Base-by-base conservation (phyloP, 2,888 invertebrate genomes). In the Dusona sp. region DNA sequence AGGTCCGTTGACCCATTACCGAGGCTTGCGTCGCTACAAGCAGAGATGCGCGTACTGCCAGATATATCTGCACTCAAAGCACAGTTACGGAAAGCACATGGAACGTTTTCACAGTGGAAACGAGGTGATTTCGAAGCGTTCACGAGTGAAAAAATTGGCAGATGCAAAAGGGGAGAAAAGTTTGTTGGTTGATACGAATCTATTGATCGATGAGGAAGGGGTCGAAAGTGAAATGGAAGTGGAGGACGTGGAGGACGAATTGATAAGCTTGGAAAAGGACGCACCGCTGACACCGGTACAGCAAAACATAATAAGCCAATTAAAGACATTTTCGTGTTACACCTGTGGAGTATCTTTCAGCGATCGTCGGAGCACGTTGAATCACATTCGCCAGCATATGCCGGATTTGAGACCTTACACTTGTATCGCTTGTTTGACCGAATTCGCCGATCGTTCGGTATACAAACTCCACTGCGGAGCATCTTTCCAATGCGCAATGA, bases 401-500 rank as follows among this genome's bases (percentile, higher is more conserved):
- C 94, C 94, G 0, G 93, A 94, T 78, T 68, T 94, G 2, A 83
- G 92, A 45, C 91, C 93, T 0, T 93, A 92, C 82, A 94, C 94
- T 0, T 94, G 94, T 65, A 93, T 94, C 54, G 94, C 94, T 1
- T 94, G 94, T 72, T 87, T 94, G 6, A 94, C 93, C 0, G 92
- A 93, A 65, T 94, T 94, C 65, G 89, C 91, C 0, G 94, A 94
- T 82, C 91, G 93, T 13, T 89, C 92, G 0, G 90, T 92, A 80
- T 94, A 94, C 73, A 94, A 94, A 11, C 45, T 91, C 0, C 94
- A 94, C 68, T 94, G 94, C 73, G 91, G 90, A 19, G 93, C 91
- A 0, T 94, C 94, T 0, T 94, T 93, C 11, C 96, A 96, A 83
- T 96, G 96, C 87, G 96, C 96, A 0, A 95, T 96, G 90, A 95